Base-by-base conservation (phyloP, 2,797 vertebrate genomes). In the Kryptolebias ocellatus region DNA sequence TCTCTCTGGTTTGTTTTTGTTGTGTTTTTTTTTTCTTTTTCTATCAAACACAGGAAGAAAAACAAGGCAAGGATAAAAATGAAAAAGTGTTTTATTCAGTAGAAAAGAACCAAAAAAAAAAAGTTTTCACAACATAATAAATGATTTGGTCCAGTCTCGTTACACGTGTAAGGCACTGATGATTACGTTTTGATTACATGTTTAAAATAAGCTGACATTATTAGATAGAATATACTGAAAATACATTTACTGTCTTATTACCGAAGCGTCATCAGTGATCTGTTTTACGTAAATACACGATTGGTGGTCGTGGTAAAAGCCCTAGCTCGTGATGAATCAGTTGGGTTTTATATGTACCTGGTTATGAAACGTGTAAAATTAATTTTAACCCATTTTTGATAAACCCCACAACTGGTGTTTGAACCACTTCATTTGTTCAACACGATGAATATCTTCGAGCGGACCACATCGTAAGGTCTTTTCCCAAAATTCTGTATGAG, bases 51-150 rank as follows among this genome's bases (percentile, higher is more conserved):
- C 5, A 64, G 39, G 20, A 31, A 1, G 4, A 6, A 11, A 46
- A 58, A 37, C 10, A 37, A 55, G 2, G 0, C 42, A 47, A 58
- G 24, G 1, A 20, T 20, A 57, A 54, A 70, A 60, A 65, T 54
- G 60, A 64, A 71, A 67, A 56, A 24, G 55, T 24, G 0, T 60
- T 86, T 87, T 83, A 79, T 83, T 85, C 72, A 20, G 27, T 71
- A 15, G 58, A 79, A 79, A 62, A 24, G 20, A 24, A 24, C 20
- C 1, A 24, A 24, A 24, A 24, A 24, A 24, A 24, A 24, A 24
- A 24, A 24, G 78, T 16, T 57, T 76, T 86, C 55, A 87, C 72
- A 85, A 80, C 85, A 57, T 34, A 65, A 52, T 71, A 72, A 73
- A 74, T 72, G 64, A 29, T 71, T 70, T 58, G 67, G 18, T 66